Base-by-base conservation (phyloP, 2,113 vertebrate species). In the Trematocara macrostoma region DNA sequence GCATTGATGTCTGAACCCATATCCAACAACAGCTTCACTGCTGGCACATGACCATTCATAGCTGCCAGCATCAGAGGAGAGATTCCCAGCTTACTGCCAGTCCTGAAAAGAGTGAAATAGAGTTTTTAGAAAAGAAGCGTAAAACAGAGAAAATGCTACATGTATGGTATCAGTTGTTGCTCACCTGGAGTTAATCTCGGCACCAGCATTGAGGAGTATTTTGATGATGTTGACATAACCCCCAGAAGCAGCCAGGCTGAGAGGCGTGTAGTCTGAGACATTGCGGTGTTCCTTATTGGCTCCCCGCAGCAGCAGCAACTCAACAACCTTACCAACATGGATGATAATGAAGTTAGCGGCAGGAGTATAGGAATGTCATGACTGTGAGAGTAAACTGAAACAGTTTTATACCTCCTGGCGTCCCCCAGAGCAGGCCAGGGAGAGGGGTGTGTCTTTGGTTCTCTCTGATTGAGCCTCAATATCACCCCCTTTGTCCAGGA, bases 161-260 rank as follows among this genome's bases (percentile, higher is more conserved):
- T 12, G 38, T 14, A 56, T 59, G 78, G 23, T 18, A 76, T 16
- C n/a, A 45, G 23, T 31, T 12, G 57, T 26, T 5, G 3, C 84
- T 91, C 96, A 99, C 99, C 99, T 98, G 93, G 99, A 99, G 96
- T 99, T 99, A 81, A 99, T 99, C 96, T 99, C 99, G 86, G 99
- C 98, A 84, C 98, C 99, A 84, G 98, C 98, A 92, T 98, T 99
- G 84, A 99, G 97, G 76, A 99, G 97, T 95, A 99, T 99, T 94
- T 99, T 99, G 95, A 99, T 99, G 94, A 99, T 99, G 93, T 99
- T 99, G 88, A 99, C 99, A 34, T 99, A 99, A 95, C 99, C 98
- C 83, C 99, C 99, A 84, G 99, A 99, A 8, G 99, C 99, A 88
- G 99, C 99, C 84, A 99, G 96, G 95, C 98, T 99, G 81, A 99